A percentile compares a stretch with the other conserved stretches of the same genome.
phyloP scores from a whole-genome alignment of 1,140 invertebrate genomes.

The Drosophila tristis region DNA sequence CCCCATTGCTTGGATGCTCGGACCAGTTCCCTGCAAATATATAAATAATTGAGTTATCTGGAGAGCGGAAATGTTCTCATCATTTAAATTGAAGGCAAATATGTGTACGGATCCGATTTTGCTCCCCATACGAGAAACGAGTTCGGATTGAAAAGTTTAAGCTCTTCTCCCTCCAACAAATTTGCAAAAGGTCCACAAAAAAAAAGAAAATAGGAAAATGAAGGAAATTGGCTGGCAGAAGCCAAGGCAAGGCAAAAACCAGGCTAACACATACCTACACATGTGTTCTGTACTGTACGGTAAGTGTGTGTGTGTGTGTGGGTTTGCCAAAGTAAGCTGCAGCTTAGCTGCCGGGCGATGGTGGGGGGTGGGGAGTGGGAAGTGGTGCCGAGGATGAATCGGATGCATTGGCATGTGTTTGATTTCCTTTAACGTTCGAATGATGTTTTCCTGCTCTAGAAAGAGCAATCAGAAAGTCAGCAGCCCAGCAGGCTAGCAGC shows the following conservation, averaged over 20 bases:
- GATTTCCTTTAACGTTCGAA: conserved; percentile 2
- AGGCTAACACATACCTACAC: conserved; percentile 14
- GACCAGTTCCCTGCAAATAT: conserved; percentile 36
- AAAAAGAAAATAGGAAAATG: conserved; percentile 12
- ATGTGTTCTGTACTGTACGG: neutral
- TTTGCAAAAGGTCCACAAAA: conserved; percentile 39
- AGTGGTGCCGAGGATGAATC: no score
- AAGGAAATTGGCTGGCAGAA: conserved; percentile 3
- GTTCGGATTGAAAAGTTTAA: conserved; percentile 72
- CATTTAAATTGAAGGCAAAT: conserved; percentile 62
- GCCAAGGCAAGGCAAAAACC: conserved; percentile 29
- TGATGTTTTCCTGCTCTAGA: conserved; percentile 16
- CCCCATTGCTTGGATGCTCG: neutral
- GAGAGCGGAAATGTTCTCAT: conserved; percentile 24
- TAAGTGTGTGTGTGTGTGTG: conserved; percentile 19
- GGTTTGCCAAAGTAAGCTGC: no score
- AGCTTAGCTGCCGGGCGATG: no score
- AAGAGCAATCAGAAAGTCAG: conserved; percentile 31
- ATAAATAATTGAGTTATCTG: conserved; percentile 60
- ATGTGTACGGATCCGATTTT: conserved; percentile 43
- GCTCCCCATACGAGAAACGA: conserved; percentile 13
- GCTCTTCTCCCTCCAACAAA: conserved; percentile 34
- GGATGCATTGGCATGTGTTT: conserved; percentile 11
- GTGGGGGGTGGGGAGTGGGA: no score
- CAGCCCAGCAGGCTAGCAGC: neutral